A percentile compares a stretch with the other conserved stretches of the same genome.
Conservation (phyloP, 2,113 vertebrate genomes). For the Python bivittatus region DNA sequence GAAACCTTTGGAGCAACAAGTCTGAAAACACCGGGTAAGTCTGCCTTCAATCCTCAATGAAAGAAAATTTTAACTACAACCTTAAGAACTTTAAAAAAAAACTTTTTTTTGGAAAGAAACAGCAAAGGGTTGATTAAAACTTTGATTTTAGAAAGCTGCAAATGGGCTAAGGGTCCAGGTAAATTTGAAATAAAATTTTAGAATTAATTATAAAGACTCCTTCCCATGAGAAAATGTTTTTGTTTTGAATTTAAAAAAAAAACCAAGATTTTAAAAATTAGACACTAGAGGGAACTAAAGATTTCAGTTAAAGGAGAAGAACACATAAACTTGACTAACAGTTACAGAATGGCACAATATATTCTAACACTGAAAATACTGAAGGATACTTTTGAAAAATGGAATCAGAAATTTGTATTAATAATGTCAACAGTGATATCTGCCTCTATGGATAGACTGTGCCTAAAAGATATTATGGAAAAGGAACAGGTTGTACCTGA, state of each 20-base stretch:
- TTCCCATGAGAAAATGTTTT: background rate
- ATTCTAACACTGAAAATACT: background rate
- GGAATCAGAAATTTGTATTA: background rate
- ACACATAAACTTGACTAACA: background rate
- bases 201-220: background rate
- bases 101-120: background rate
- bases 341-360: background rate
- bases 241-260: background rate
- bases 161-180: background rate
- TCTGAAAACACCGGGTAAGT: background rate
- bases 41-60: background rate
- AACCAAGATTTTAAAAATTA: background rate
- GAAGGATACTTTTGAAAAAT: background rate
- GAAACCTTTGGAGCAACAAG: background rate
- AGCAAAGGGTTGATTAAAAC: background rate
- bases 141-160: background rate
- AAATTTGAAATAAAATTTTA: background rate
- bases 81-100: background rate
- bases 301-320: background rate
- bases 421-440: background rate
- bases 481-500: background rate
- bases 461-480: background rate
- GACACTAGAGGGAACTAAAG: background rate
- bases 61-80: background rate
- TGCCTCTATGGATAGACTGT: background rate